Conservation (phyloP, 2,797 vertebrate species). For the Syngnathus acus region DNA sequence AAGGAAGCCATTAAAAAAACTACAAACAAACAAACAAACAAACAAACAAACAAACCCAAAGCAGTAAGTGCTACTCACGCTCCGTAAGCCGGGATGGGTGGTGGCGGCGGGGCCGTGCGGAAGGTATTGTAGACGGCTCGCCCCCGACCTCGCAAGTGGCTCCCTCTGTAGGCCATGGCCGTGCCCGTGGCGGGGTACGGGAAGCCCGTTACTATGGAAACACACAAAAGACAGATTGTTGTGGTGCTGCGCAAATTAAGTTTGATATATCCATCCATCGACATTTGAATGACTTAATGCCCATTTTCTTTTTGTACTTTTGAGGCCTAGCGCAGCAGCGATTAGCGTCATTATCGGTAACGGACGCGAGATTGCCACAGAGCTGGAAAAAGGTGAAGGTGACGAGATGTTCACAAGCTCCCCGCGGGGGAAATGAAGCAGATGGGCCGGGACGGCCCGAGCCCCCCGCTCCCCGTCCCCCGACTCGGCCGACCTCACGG, state of each 20-base stretch:
- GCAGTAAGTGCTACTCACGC: slow-evolving; percentile 75
- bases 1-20: neutral
- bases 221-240: slow-evolving; percentile 12
- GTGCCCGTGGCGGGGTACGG: slow-evolving; percentile 85
- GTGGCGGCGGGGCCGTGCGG: slow-evolving; percentile 86
- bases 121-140: slow-evolving; percentile 90
- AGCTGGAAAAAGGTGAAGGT: slow-evolving; percentile 31
- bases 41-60: neutral
- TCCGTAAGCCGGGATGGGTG: slow-evolving; percentile 88
- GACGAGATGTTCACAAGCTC: slow-evolving; percentile 37
- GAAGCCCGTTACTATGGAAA: slow-evolving; percentile 82
- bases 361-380: slow-evolving; percentile 51
- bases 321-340: neutral
- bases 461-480: slow-evolving; percentile 16
- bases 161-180: slow-evolving; percentile 85
- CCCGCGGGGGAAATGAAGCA: slow-evolving; percentile 43
- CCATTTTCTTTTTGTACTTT: neutral
- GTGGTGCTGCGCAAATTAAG: too few relatives aligned
- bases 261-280: too few relatives aligned
- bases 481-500: slow-evolving; percentile 23
- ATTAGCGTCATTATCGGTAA: slow-evolving; percentile 42
- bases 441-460: slow-evolving; percentile 42
- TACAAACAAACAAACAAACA: neutral
- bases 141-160: slow-evolving; percentile 86
- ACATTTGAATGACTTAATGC: neutral